A percentile compares a stretch with the other conserved stretches of the same genome.
phyloP scores from a whole-genome alignment of 2,797 vertebrate species.

The Coracias cyanogaster region DNA sequence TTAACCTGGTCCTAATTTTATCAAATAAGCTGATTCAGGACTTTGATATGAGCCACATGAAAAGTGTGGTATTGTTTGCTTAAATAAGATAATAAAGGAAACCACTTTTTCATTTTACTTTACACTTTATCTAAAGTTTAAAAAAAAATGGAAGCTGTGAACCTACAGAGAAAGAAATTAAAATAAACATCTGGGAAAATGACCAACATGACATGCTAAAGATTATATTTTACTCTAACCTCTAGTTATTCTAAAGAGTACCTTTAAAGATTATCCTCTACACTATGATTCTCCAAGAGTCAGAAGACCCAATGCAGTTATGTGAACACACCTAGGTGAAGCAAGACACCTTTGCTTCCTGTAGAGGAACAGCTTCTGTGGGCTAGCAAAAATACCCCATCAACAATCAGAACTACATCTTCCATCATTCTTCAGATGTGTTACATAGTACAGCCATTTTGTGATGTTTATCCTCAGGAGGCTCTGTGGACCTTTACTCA shows the following conservation, averaged over 20 bases:
- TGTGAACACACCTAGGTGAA: background rate
- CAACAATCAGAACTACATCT: background rate
- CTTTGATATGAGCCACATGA: background rate
- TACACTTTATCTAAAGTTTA: background rate
- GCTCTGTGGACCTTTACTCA: background rate
- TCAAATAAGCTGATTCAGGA: background rate
- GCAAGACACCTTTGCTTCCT: background rate
- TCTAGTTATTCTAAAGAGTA: background rate
- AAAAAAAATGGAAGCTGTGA: background rate
- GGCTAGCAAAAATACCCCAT: background rate
- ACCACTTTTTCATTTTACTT: background rate
- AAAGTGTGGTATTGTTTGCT: background rate
- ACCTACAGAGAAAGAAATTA: background rate
- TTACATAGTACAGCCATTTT: background rate
- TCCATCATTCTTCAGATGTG: background rate
- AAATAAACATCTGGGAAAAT: background rate
- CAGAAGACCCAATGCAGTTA: background rate
- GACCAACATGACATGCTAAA: background rate
- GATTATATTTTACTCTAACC: background rate
- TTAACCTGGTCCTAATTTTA: background rate
- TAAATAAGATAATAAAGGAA: background rate
- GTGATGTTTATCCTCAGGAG: background rate
- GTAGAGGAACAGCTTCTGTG: background rate
- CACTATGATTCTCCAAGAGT: background rate
- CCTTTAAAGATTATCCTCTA: background rate